These are phyloP conservation scores for Geopemphigus sp. DNA, from an alignment of 1,140 invertebrate genomes.

Conservation along the genomic window DNA sequence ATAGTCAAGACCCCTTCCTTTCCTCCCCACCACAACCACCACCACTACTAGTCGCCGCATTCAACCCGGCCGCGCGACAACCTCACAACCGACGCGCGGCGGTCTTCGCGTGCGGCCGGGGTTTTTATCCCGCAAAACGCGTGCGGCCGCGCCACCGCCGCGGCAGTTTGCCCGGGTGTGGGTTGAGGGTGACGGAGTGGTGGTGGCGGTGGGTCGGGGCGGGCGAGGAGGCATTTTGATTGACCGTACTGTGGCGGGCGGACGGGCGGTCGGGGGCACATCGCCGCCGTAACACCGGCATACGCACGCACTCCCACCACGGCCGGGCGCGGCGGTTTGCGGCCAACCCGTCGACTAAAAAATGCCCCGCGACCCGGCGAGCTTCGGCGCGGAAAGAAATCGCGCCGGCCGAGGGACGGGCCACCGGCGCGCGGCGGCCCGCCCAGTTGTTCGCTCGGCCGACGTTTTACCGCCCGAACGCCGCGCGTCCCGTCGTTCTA, in stretches of 20 bases:
- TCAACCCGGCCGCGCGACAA: not conserved
- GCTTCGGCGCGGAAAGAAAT: constrained; percentile 39
- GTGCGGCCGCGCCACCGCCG: constrained; percentile 4
- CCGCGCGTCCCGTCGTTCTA: too few relatives aligned
- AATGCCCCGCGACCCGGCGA: constrained; percentile 27
- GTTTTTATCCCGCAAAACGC: constrained; percentile 45
- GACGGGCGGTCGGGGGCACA: too few relatives aligned
- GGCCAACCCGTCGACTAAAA: constrained; percentile 46
- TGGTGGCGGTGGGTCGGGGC: not conserved
- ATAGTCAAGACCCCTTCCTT: too few relatives aligned
- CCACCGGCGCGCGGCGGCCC: constrained; percentile 26
- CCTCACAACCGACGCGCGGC: not conserved
- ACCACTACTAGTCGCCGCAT: too few relatives aligned
- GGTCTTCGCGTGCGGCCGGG: constrained; percentile 37
- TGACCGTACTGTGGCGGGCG: constrained; percentile 32
- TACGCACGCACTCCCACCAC: constrained; percentile 30
- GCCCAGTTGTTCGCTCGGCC: constrained; percentile 9
- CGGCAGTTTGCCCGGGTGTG: not conserved
- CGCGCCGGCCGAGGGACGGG: constrained; percentile 42
- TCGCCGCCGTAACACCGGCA: too few relatives aligned
- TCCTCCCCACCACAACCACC: not conserved
- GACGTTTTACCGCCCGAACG: too few relatives aligned
- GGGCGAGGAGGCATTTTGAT: constrained; percentile 30
- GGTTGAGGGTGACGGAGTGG: not conserved
- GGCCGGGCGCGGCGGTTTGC: constrained; percentile 42